Conservation (phyloP, 2,113 vertebrate species). For the Podarcis raffonei region DNA sequence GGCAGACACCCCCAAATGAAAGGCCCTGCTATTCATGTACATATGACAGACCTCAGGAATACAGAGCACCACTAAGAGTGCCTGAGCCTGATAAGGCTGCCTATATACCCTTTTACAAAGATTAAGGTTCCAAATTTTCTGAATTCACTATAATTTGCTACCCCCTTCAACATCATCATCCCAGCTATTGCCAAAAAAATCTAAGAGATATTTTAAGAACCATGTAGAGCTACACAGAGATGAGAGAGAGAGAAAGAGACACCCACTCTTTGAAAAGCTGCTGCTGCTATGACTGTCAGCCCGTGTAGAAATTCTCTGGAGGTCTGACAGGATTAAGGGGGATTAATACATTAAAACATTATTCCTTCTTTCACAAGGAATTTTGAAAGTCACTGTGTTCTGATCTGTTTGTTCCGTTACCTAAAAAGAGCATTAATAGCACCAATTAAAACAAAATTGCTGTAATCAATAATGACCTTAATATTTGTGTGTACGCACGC, state of each 20-base stretch:
- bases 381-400: slow-evolving; percentile 79
- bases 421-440: slow-evolving; percentile 68
- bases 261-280: not conserved
- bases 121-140: not conserved
- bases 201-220: not conserved
- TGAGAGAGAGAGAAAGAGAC: not conserved
- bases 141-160: not conserved
- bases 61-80: too few species aligned
- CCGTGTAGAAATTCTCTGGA: slow-evolving; percentile 1
- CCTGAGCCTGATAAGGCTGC: not conserved
- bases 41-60: too few species aligned
- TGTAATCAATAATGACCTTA: slow-evolving; percentile 67
- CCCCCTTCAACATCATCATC: not conserved
- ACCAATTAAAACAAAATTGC: slow-evolving; percentile 60
- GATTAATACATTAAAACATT: slow-evolving; percentile 34
- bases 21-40: too few species aligned
- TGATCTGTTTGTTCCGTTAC: slow-evolving; percentile 81
- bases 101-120: too few species aligned
- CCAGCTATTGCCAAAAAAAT: not conserved
- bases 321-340: slow-evolving; percentile 25
- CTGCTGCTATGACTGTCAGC: not conserved
- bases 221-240: not conserved
- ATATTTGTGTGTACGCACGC: not conserved
- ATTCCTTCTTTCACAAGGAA: slow-evolving; percentile 51
- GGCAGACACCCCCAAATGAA: too few species aligned